Conservation (phyloP, 2,113 vertebrate genomes). For the Mastomys natalensis region DNA sequence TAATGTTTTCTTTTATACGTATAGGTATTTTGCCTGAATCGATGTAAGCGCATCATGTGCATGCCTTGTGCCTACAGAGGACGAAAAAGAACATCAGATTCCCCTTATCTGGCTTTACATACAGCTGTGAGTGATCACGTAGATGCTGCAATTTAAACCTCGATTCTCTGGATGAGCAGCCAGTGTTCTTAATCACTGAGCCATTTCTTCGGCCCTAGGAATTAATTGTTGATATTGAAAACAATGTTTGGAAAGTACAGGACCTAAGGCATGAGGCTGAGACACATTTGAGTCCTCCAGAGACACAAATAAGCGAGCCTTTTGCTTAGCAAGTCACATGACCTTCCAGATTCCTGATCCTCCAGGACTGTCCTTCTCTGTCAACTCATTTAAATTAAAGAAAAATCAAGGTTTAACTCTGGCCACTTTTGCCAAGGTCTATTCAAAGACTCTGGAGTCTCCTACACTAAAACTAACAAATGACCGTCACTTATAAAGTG, state of each 20-base stretch:
- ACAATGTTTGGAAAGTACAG: not conserved
- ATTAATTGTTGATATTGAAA: not conserved
- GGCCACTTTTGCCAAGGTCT: not conserved
- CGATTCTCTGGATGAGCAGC: not conserved
- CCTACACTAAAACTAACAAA: not conserved
- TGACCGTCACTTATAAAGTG: not conserved
- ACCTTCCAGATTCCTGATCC: not conserved
- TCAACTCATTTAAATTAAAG: slow-evolving; percentile 7
- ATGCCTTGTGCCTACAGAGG: not conserved
- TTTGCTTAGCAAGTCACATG: not conserved
- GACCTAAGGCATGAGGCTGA: not conserved
- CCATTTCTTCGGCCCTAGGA: not conserved
- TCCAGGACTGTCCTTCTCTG: not conserved
- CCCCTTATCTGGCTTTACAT: not conserved
- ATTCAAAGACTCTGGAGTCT: not conserved
- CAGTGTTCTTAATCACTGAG: not conserved
- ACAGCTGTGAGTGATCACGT: not conserved
- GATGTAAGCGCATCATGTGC: not conserved
- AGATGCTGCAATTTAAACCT: not conserved
- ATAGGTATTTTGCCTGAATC: not conserved
- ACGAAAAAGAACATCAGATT: not conserved
- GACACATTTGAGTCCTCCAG: not conserved
- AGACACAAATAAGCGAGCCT: not conserved
- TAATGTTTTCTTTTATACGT: not conserved
- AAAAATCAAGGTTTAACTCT: not conserved